These are phyloP conservation scores for Hydropsyche betteni DNA, from an alignment of 2,888 invertebrate genomes.

Conservation along the genomic window DNA sequence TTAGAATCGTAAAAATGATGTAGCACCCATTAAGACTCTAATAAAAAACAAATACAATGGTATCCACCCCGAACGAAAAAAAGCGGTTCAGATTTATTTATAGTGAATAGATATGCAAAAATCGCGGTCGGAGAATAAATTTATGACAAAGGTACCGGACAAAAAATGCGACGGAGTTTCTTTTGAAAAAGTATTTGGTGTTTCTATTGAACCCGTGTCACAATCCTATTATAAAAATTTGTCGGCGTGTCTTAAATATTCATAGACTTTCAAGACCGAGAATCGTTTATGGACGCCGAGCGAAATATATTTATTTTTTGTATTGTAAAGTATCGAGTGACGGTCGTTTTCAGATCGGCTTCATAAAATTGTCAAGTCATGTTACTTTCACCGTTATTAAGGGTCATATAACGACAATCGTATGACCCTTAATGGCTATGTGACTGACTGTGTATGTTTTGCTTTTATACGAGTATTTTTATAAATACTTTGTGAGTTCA, in stretches of 20 bases:
- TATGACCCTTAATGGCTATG: slow-evolving; percentile 21
- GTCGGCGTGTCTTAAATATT: background rate
- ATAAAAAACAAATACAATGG: too few relatives aligned
- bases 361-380: slow-evolving; percentile 11
- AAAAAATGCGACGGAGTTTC: background rate
- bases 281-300: too few relatives aligned
- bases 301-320: slow-evolving; percentile 4
- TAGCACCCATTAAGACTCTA: too few relatives aligned
- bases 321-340: background rate
- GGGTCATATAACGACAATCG: slow-evolving; percentile 14
- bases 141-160: background rate
- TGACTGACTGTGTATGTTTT: background rate
- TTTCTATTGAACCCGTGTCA: slow-evolving; percentile 25
- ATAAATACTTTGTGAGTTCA: background rate
- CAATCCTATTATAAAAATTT: slow-evolving; percentile 15
- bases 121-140: slow-evolving; percentile 2
- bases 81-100: background rate
- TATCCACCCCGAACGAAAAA: too few relatives aligned
- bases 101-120: slow-evolving; percentile 5
- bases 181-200: background rate
- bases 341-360: background rate
- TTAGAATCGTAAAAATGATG: too few relatives aligned
- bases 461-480: background rate
- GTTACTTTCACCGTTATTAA: slow-evolving; percentile 22
- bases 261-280: too few relatives aligned